Evolutionary conservation across 2,113 vertebrate genomes (phyloP), one percentile per base, ranked within the genome.

Genomic region (Leucosticte australis): DNA sequence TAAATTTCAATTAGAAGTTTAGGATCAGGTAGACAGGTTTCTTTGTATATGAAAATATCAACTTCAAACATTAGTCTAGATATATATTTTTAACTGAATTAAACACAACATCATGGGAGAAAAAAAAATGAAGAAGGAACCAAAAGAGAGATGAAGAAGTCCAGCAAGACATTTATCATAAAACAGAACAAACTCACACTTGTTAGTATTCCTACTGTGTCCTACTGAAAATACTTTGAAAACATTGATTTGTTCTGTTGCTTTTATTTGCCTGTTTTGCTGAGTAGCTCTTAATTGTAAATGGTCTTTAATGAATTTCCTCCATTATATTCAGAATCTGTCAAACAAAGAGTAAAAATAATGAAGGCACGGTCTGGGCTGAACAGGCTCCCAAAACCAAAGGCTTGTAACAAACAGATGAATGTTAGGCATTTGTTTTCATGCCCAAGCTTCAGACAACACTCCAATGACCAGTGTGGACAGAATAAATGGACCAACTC

Each of bases 361-460:
- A 75, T 3, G 2, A 60, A 39, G 31, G 33, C 0, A 0, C 0
- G 1, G 56, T 22, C 46, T 0, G 3, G 62, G 39, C 47, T 49
- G 75, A 70, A 81, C 0, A 3, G 17, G 64, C 16, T 82, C 82
- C 26, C 23, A 37, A n/a, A 94, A 39, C 9, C 19, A 60, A 63
- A 87, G 46, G 33, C 56, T 68, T 3, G 1, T 44, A 84, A 87
- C 1, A 3, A 82, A 39, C 41, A 68, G 41, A 49, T 91, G 55
- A 56, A 75, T 21, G 3, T 30, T 3, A 12, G 8, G n/a, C 30
- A 33, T 55, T 50, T 70, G 35, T 39, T 85, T 67, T 37, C 65
- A 55, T 1, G 19, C 15, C 71, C 39, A 53, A 35, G 33, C 52
- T 75, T 64, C 67, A 68, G 27, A 35, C 21, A 85, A 46, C 56